phyloP scores from a whole-genome alignment of 2,888 invertebrate genomes.

The Eledone cirrhosa region DNA sequence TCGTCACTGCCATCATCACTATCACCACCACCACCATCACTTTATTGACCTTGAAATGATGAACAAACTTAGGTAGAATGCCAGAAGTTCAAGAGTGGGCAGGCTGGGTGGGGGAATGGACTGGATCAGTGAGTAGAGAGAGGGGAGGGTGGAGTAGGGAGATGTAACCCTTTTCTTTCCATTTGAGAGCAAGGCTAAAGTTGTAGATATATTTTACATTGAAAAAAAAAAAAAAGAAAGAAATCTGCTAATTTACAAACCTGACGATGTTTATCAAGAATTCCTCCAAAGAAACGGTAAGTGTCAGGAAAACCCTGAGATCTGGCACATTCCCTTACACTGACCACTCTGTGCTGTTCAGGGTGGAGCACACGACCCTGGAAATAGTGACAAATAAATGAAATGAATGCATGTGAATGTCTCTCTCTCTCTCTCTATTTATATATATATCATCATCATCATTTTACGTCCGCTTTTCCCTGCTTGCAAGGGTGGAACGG shows the following conservation, averaged over 20 bases:
- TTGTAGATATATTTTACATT: too few species aligned
- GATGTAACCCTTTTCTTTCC: too few species aligned
- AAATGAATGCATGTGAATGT: background rate
- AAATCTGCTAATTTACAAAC: constrained; percentile 54
- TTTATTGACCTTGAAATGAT: background rate
- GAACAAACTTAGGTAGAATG: background rate
- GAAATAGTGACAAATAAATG: constrained; percentile 23
- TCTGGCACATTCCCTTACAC: constrained; percentile 85
- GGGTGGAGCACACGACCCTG: constrained; percentile 84
- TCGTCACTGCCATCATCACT: too few species aligned
- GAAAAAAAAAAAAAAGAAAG: background rate
- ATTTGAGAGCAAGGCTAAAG: too few species aligned
- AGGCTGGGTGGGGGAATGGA: too few species aligned
- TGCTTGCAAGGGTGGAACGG: too few species aligned
- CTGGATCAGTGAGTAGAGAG: too few species aligned
- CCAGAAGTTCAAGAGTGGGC: too few species aligned
- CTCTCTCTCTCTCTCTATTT: too few species aligned
- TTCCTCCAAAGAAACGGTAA: constrained; percentile 79
- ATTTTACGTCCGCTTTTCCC: too few species aligned
- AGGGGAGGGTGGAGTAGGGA: too few species aligned
- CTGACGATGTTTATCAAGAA: constrained; percentile 83
- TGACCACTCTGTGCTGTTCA: constrained; percentile 78
- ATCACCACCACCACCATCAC: background rate
- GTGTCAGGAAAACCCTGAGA: constrained; percentile 86
- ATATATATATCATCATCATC: too few species aligned